Conservation (phyloP, 2,888 invertebrate genomes). For the Drosophila paramelanica region DNA sequence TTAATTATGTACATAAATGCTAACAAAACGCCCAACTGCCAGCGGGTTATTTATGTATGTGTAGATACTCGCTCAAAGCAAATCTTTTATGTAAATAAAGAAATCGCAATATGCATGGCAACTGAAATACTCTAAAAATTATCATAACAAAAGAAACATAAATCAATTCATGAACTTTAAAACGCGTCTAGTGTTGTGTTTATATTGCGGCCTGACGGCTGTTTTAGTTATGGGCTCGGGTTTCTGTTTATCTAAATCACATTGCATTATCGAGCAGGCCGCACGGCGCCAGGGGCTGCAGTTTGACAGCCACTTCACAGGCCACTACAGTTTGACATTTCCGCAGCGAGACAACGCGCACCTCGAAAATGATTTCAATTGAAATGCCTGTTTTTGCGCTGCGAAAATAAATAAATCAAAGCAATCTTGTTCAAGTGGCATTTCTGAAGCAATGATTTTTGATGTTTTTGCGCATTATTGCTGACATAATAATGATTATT, state of each 20-base stretch:
- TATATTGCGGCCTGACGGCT: neutral
- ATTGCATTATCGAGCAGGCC: conserved; percentile 25
- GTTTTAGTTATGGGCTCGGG: conserved; percentile 11
- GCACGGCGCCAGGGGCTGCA: conserved; percentile 9
- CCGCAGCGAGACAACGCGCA: neutral
- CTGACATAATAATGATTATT: conserved; percentile 8
- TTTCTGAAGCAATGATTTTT: conserved; percentile 2
- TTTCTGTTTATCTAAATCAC: conserved; percentile 22
- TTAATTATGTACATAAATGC: conserved; percentile 42
- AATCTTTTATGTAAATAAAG: conserved; percentile 34
- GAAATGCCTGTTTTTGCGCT: neutral
- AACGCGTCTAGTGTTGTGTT: conserved; percentile 1
- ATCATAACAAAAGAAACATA: conserved; percentile 36
- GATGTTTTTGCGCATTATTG: neutral
- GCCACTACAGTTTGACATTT: conserved; percentile 10
- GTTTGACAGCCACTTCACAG: conserved; percentile 1
- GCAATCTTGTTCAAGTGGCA: conserved; percentile 15
- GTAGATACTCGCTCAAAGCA: conserved; percentile 26
- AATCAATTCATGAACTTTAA: conserved; percentile 35
- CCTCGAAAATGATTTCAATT: conserved; percentile 6
- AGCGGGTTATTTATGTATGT: conserved; percentile 34
- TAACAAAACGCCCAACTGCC: conserved; percentile 22
- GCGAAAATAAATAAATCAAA: conserved; percentile 12
- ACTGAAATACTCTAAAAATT: conserved; percentile 4
- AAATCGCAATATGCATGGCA: conserved; percentile 22